These are phyloP conservation scores for Bombus fervidus DNA, from an alignment of 1,140 invertebrate genomes.

Conservation along the genomic window DNA sequence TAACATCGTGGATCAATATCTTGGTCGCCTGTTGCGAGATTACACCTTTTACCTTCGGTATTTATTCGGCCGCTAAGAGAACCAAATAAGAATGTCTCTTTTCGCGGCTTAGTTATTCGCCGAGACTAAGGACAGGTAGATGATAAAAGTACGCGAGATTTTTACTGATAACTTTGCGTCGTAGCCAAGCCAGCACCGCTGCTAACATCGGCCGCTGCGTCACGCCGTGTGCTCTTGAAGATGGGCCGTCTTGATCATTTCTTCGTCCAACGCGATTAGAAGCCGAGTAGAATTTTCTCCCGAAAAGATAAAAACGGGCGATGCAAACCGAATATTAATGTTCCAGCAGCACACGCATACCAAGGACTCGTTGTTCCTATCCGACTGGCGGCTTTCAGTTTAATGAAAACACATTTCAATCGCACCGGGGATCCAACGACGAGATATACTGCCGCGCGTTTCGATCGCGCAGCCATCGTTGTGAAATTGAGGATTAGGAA, in stretches of 20 bases:
- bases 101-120: no score
- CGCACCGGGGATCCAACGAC: not conserved
- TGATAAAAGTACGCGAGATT: not conserved
- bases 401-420: conserved; percentile 15
- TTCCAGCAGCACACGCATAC: no score
- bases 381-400: conserved; percentile 1
- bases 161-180: conserved; percentile 21
- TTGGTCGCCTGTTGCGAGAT: conserved; percentile 45
- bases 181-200: no score
- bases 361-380: not conserved
- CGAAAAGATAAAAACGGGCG: not conserved
- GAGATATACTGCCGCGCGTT: not conserved
- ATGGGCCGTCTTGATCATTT: not conserved
- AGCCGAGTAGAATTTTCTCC: not conserved
- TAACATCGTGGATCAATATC: conserved; percentile 34
- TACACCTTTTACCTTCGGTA: conserved; percentile 24
- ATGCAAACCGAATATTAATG: conserved; percentile 19
- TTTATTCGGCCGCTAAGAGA: not conserved
- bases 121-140: not conserved
- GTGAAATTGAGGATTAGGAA: no score
- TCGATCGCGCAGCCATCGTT: not conserved
- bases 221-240: no score
- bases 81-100: not conserved
- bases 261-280: conserved; percentile 15
- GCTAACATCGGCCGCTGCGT: no score